Conservation (phyloP, 2,797 vertebrate genomes). For the Poeciliopsis gracilis region DNA sequence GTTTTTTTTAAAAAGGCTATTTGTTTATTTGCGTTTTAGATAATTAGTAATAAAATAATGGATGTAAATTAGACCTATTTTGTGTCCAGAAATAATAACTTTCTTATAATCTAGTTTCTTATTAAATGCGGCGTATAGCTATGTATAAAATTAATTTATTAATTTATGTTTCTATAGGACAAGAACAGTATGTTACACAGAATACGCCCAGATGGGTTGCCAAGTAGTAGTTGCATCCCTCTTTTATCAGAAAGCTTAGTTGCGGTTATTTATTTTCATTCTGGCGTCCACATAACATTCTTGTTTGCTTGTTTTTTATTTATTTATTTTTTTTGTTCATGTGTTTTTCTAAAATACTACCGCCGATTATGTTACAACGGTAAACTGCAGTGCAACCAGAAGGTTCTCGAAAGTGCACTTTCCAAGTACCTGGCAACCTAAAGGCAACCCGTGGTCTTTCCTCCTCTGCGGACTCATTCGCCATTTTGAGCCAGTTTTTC, state of each 20-base stretch:
- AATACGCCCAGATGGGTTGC: conserved; percentile 28
- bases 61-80: neutral
- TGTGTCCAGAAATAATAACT: neutral
- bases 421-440: conserved; percentile 32
- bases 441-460: conserved; percentile 13
- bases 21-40: neutral
- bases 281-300: neutral
- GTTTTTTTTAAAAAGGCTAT: neutral
- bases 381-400: neutral
- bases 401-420: neutral
- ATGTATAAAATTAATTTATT: neutral
- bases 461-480: conserved; percentile 33
- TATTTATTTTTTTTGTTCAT: too few species aligned
- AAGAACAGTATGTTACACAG: neutral
- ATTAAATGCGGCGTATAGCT: neutral
- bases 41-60: neutral
- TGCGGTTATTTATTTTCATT: neutral
- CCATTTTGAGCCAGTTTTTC: conserved; percentile 69
- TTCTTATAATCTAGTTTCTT: neutral
- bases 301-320: too few species aligned
- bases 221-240: neutral
- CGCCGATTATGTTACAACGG: too few species aligned
- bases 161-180: neutral
- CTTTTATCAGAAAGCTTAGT: neutral
- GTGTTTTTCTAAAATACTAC: neutral